These are phyloP conservation scores for Acrocephalus arundinaceus DNA, from an alignment of 2,113 vertebrate species.

Conservation along the genomic window DNA sequence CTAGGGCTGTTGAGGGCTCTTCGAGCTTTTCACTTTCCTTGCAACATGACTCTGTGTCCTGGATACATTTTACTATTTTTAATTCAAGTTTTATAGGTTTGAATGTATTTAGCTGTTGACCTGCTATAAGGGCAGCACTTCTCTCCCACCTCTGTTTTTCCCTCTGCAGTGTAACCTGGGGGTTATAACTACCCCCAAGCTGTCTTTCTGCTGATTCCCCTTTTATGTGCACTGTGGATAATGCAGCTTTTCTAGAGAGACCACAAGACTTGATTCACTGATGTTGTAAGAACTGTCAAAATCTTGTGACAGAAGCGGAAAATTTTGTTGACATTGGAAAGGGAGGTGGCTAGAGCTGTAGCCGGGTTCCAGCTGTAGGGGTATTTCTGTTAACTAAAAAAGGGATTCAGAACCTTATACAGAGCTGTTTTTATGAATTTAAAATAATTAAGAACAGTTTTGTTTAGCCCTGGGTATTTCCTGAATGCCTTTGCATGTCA, in stretches of 20 bases:
- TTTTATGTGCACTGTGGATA: conserved; percentile 16
- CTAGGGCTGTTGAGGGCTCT: neutral
- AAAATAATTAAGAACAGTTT: conserved; percentile 58
- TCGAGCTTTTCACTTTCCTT: conserved; percentile 1
- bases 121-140: neutral
- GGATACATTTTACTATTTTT: neutral
- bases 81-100: neutral
- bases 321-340: conserved; percentile 58
- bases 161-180: neutral
- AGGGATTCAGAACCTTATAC: conserved; percentile 6
- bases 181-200: neutral
- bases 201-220: neutral
- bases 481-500: conserved; percentile 22
- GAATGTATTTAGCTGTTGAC: neutral
- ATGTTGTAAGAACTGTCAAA: conserved; percentile 56
- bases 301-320: conserved; percentile 53
- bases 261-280: conserved; percentile 48
- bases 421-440: conserved; percentile 35
- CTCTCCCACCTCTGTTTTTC: neutral
- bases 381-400: conserved; percentile 43
- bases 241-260: conserved; percentile 22
- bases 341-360: conserved; percentile 36
- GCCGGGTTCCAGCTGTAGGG: conserved; percentile 31
- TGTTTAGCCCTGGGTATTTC: conserved; percentile 54
- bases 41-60: neutral